phyloP scores from a whole-genome alignment of 2,888 invertebrate species.

The Rhingia rostrata region DNA sequence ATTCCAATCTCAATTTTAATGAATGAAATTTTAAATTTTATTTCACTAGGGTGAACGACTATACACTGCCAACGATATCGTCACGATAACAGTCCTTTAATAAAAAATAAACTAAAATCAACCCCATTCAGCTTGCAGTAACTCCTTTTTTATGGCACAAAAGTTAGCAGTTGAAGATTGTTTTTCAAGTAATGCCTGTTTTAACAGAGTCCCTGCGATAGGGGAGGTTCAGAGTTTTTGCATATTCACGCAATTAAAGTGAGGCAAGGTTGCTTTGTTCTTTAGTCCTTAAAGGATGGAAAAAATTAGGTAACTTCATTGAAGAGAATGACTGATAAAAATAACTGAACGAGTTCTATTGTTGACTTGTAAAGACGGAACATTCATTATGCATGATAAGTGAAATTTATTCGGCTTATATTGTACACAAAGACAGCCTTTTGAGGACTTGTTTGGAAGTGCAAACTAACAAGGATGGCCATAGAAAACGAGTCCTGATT shows the following conservation, averaged over 20 bases:
- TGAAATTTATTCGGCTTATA: too few species aligned
- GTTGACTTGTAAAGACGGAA: too few species aligned
- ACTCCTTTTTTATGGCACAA: conserved; percentile 4
- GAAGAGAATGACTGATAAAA: neutral
- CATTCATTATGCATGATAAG: too few species aligned
- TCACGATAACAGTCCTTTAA: conserved; percentile 18
- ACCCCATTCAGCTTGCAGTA: conserved; percentile 18
- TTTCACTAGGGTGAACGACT: conserved; percentile 40
- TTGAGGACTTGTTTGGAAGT: too few species aligned
- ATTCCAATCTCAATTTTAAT: conserved; percentile 56
- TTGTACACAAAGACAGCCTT: too few species aligned
- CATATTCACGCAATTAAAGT: conserved; percentile 25
- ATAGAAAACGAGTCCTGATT: too few species aligned
- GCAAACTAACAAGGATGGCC: too few species aligned
- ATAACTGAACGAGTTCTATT: too few species aligned
- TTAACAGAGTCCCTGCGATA: conserved; percentile 12
- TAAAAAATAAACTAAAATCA: conserved; percentile 8
- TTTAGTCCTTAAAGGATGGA: neutral
- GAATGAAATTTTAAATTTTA: conserved; percentile 68
- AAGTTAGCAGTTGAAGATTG: conserved; percentile 41
- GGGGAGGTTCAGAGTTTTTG: conserved; percentile 8
- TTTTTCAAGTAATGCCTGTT: conserved; percentile 40
- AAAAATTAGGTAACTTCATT: neutral
- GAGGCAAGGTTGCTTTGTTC: neutral
- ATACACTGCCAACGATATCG: conserved; percentile 4